Evolutionary conservation across 2,113 vertebrate genomes (phyloP).

Genomic region (Triplophysa dalaica): DNA sequence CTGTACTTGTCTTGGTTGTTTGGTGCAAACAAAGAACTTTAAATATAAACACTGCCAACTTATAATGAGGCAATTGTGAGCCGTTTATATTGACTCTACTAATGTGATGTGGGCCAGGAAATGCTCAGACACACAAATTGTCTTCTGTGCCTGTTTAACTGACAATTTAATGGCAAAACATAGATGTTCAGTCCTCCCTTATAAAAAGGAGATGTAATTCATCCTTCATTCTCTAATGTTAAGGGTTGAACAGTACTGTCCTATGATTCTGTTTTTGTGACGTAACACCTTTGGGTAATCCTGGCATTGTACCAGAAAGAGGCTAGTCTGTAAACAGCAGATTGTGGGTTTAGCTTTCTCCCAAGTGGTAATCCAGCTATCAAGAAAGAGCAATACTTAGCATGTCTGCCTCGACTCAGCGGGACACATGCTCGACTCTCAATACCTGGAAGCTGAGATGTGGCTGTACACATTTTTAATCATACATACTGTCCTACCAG

Average conservation of each 20-base stretch:
- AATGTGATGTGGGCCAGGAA: too few relatives aligned
- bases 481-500: neutral
- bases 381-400: neutral
- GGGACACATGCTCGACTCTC: neutral
- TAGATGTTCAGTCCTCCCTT: neutral
- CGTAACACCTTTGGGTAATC: neutral
- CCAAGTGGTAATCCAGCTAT: constrained; percentile 19
- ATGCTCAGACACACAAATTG: neutral
- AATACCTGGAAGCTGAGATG: neutral
- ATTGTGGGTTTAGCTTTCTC: constrained; percentile 7
- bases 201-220: too few relatives aligned
- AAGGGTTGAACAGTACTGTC: neutral
- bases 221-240: too few relatives aligned
- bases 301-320: neutral
- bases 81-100: neutral
- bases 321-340: neutral
- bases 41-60: constrained; percentile 1
- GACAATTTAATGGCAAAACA: neutral
- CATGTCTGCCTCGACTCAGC: neutral
- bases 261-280: neutral
- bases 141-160: constrained; percentile 6
- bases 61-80: neutral
- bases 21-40: constrained; percentile 11
- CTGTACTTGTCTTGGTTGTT: neutral
- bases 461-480: neutral